Percentiles rank a stretch among this genome's conserved stretches.
Conservation (phyloP, 1,140 invertebrate genomes). For the Panulirus ornatus region DNA sequence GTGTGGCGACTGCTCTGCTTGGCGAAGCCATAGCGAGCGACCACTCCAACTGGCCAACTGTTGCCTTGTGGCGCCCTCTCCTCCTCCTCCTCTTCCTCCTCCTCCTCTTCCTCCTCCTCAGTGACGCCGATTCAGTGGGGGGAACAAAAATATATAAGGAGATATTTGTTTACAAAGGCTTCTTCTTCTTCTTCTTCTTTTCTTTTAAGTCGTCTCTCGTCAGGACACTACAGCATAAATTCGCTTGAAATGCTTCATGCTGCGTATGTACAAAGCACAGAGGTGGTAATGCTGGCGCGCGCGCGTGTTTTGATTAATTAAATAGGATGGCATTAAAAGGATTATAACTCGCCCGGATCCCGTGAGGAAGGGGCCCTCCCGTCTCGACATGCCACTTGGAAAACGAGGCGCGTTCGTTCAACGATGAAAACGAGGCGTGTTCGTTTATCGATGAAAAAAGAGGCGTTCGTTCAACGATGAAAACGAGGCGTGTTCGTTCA, state of each 20-base stretch:
- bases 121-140: no score
- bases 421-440: no score
- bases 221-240: constrained; percentile 24
- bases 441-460: no score
- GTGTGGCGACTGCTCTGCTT: no score
- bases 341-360: not conserved
- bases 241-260: constrained; percentile 40
- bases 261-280: constrained; percentile 44
- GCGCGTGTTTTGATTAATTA: constrained; percentile 42
- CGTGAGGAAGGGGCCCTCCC: not conserved
- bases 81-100: not conserved
- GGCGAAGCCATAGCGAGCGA: no score
- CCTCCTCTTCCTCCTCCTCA: not conserved
- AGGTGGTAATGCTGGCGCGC: constrained; percentile 24
- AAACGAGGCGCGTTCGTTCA: no score
- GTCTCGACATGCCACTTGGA: no score
- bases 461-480: no score
- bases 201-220: not conserved
- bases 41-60: no score
- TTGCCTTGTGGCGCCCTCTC: not conserved
- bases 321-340: not conserved
- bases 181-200: no score
- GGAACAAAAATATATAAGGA: no score
- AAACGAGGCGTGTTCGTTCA: no score
- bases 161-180: constrained; percentile 1